phyloP scores from a whole-genome alignment of 2,797 vertebrate species.

The Neosilurus hyrtlii region DNA sequence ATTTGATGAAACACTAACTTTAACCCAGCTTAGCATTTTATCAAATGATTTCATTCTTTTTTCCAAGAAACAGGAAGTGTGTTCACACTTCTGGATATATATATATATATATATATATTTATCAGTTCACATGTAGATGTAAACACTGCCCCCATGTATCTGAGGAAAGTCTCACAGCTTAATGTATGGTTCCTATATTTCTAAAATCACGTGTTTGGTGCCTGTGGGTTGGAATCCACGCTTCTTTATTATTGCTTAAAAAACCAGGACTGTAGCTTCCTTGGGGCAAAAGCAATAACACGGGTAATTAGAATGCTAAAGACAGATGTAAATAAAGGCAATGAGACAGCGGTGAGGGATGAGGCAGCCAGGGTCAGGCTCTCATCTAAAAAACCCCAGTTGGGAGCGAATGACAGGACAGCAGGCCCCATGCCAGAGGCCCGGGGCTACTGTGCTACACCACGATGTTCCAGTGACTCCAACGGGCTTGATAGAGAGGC shows the following conservation, averaged over 20 bases:
- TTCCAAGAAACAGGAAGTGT: too few species aligned
- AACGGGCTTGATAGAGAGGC: slow-evolving; percentile 76
- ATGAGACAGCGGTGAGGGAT: slow-evolving; percentile 94
- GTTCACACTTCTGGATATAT: not conserved
- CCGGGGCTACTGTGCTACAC: slow-evolving; percentile 75
- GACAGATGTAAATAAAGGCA: slow-evolving; percentile 99
- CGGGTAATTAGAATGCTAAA: slow-evolving; percentile 99
- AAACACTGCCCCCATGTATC: not conserved
- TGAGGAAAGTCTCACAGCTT: not conserved
- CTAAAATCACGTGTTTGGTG: slow-evolving; percentile 58
- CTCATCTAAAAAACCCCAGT: slow-evolving; percentile 85
- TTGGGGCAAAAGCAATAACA: slow-evolving; percentile 99
- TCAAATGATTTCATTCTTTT: not conserved
- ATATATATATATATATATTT: not conserved
- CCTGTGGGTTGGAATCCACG: slow-evolving; percentile 60
- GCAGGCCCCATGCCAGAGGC: slow-evolving; percentile 75
- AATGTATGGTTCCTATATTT: slow-evolving; percentile 13
- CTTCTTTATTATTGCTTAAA: slow-evolving; percentile 86
- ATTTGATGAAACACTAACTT: not conserved
- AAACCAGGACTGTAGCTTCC: slow-evolving; percentile 84
- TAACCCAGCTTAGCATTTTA: not conserved
- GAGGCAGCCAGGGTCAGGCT: slow-evolving; percentile 86
- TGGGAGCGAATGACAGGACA: slow-evolving; percentile 87
- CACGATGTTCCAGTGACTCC: slow-evolving; percentile 77
- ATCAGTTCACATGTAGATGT: not conserved